A percentile compares a stretch with the other conserved stretches of the same genome.
phyloP scores from a whole-genome alignment of 2,113 vertebrate genomes.

The Phaethornis superciliosus region DNA sequence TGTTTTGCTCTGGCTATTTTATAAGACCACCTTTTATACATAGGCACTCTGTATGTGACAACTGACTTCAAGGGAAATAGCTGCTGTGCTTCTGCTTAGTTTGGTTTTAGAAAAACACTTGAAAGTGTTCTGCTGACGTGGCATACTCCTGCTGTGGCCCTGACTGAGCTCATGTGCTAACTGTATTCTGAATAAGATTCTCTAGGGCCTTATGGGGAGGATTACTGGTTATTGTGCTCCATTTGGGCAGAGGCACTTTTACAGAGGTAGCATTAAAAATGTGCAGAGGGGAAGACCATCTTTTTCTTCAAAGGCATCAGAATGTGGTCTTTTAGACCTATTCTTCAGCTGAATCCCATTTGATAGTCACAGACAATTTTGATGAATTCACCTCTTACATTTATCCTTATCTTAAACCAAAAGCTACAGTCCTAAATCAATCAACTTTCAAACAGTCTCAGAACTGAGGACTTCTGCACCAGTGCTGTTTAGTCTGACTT shows the following conservation, averaged over 20 bases:
- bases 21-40: not conserved
- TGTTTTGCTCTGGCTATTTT: not conserved
- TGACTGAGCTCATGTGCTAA: not conserved
- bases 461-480: not conserved
- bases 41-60: not conserved
- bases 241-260: not conserved
- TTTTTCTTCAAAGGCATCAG: not conserved
- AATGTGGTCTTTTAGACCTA: accelerated
- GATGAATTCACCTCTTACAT: not conserved
- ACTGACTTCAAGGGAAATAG: not conserved
- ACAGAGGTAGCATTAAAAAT: not conserved
- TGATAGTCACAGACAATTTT: not conserved
- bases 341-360: not conserved
- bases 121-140: not conserved
- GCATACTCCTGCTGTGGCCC: not conserved
- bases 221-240: not conserved
- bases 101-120: not conserved
- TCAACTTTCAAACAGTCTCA: not conserved
- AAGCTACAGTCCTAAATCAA: not conserved
- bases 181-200: not conserved
- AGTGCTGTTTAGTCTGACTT: not conserved
- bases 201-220: not conserved
- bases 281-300: accelerated
- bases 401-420: not conserved
- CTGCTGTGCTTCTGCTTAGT: not conserved